Conservation (phyloP, 2,888 invertebrate species). For the Endotricha flammealis region DNA sequence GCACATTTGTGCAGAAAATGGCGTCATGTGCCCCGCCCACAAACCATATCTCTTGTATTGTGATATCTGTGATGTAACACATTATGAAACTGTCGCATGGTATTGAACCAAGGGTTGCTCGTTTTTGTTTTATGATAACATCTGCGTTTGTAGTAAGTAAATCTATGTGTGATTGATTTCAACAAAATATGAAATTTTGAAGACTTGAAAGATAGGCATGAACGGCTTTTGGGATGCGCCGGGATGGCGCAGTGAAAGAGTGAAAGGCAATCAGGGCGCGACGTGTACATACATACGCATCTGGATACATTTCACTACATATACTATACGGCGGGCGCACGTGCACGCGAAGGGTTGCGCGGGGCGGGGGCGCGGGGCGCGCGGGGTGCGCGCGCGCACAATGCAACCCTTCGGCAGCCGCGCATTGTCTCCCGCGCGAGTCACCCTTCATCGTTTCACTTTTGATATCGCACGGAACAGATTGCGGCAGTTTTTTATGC, state of each 20-base stretch:
- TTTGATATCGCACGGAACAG: slow-evolving; percentile 47
- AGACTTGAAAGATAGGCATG: no score
- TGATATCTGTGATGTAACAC: no score
- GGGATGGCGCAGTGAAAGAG: slow-evolving; percentile 29
- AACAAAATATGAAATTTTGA: no score
- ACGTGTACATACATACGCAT: slow-evolving; percentile 25
- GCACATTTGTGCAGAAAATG: no score
- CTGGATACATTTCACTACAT: slow-evolving; percentile 23
- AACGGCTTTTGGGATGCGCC: no score
- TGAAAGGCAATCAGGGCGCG: slow-evolving; percentile 35
- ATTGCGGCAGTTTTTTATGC: slow-evolving; percentile 47
- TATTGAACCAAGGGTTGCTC: no score
- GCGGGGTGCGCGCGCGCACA: slow-evolving; percentile 40
- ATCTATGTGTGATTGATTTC: no score
- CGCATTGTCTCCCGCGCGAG: slow-evolving; percentile 24
- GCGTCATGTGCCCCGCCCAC: no score
- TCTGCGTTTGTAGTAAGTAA: no score
- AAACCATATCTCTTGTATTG: no score
- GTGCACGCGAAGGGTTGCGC: slow-evolving; percentile 28
- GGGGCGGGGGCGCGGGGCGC: slow-evolving; percentile 16
- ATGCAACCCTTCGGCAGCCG: slow-evolving; percentile 34
- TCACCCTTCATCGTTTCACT: slow-evolving; percentile 46
- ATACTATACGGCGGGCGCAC: slow-evolving; percentile 35
- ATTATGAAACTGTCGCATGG: no score
- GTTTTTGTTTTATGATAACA: no score